phyloP scores from a whole-genome alignment of 2,797 vertebrate genomes.

The Telmatherina bonti region DNA sequence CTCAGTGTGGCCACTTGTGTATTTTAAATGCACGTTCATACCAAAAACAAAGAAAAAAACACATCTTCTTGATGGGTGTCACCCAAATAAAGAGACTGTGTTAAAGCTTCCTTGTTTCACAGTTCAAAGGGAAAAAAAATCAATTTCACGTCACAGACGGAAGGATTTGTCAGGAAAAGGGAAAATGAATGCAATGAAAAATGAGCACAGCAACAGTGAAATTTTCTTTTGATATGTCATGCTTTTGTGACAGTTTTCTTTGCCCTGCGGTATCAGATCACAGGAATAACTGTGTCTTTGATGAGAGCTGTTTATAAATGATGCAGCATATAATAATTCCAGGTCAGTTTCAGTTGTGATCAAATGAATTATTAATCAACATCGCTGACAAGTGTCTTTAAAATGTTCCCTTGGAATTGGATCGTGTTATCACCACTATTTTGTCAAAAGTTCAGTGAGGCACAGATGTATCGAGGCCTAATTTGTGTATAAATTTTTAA shows the following conservation, averaged over 20 bases:
- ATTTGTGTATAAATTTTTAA: neutral
- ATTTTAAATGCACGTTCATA: slow-evolving; percentile 4
- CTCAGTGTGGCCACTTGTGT: slow-evolving; percentile 25
- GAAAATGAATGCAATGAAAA: slow-evolving; percentile 50
- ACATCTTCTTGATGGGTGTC: slow-evolving; percentile 26
- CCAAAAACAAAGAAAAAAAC: slow-evolving; percentile 9
- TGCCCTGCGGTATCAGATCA: slow-evolving; percentile 47
- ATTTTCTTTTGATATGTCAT: slow-evolving; percentile 57
- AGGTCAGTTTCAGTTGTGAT: slow-evolving; percentile 19
- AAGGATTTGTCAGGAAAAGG: slow-evolving; percentile 36
- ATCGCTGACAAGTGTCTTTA: neutral
- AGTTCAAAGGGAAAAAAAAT: slow-evolving; percentile 42
- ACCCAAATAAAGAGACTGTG: slow-evolving; percentile 29
- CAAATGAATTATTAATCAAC: slow-evolving; percentile 27
- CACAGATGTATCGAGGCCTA: neutral
- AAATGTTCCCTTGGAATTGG: neutral
- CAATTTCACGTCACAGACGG: slow-evolving; percentile 55
- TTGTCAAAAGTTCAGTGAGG: neutral
- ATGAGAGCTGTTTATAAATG: slow-evolving; percentile 34
- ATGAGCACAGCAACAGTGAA: slow-evolving; percentile 32
- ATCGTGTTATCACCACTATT: neutral
- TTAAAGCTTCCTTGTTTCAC: too few species aligned
- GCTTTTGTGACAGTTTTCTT: slow-evolving; percentile 39
- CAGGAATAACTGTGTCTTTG: slow-evolving; percentile 42
- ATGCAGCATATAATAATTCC: slow-evolving; percentile 1